Percentiles rank a stretch among this genome's conserved stretches.
phyloP scores from a whole-genome alignment of 2,797 vertebrate species.

The Melanotaenia nigrans region DNA sequence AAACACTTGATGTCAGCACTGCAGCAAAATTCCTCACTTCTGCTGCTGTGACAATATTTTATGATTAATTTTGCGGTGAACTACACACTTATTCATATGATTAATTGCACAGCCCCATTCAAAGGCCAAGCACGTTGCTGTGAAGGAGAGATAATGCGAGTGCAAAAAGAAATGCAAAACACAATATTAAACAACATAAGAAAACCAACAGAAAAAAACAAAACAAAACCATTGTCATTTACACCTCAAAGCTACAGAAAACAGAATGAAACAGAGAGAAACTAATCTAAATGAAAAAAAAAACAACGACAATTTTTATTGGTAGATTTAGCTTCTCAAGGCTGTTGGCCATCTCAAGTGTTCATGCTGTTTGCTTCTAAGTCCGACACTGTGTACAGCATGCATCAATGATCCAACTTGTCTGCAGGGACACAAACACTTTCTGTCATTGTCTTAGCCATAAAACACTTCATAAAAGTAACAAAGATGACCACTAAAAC shows the following conservation, averaged over 20 bases:
- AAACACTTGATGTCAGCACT: not conserved
- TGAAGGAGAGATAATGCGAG: not conserved
- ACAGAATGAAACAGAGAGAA: not conserved
- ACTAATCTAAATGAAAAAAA: not conserved
- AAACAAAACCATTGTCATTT: too few relatives aligned
- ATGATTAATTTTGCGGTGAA: slow-evolving; percentile 2
- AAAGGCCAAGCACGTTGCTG: slow-evolving; percentile 1
- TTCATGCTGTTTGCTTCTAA: slow-evolving; percentile 30
- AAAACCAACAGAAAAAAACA: not conserved
- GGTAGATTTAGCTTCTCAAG: not conserved
- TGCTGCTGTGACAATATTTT: not conserved
- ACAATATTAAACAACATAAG: not conserved
- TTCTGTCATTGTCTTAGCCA: slow-evolving; percentile 64
- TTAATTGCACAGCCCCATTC: not conserved
- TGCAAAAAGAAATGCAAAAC: not conserved
- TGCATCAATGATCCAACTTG: slow-evolving; percentile 53
- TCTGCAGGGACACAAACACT: slow-evolving; percentile 59
- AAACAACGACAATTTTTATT: not conserved
- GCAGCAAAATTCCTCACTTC: not conserved
- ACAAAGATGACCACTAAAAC: slow-evolving; percentile 43
- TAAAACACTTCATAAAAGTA: slow-evolving; percentile 60
- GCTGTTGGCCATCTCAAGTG: not conserved
- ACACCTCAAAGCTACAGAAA: not conserved
- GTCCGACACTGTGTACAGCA: slow-evolving; percentile 27
- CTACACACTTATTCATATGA: not conserved